Evolutionary conservation across 2,888 invertebrate species (phyloP), one percentile per base, ranked within the genome.

Genomic region (Tetragnatha montana): DNA sequence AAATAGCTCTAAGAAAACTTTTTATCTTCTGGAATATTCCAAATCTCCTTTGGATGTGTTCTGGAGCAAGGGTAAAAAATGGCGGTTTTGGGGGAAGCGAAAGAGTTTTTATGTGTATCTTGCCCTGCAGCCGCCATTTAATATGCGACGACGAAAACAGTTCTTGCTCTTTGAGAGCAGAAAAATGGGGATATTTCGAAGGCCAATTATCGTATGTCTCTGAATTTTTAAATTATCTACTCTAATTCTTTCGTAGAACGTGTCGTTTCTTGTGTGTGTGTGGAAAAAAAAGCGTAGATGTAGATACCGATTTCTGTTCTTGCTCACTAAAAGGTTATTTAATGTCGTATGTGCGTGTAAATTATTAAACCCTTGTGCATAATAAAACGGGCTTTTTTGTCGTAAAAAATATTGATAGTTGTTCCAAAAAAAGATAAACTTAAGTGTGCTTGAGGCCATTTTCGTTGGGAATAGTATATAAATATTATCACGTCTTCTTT

Each of bases 1-100:
- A 75, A 75, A 84, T 84, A 76, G 84, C 84, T 84, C 68, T 76
- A 84, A 84, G 75, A 76, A 76, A 76, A 69, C 76, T 76, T 84
- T 84, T 75, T 84, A 76, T 84, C 69, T 76, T 69, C 49, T 6
- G 12, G 69, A 76, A 76, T 84, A 84, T 84, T 84, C 75, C 70
- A 22, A 35, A 35, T 49, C 69, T 76, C n/a, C 74, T 35, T 35
- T 75, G 47, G 49, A 76, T 76, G 69, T 69, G 82, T 51, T 74
- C 74, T 22, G n/a, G 2, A 22, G 74, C n/a, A 35, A 50, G 71
- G 74, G 35, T 14, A 74, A 50, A 69, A 81, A 82, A 73, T 22
- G 17, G 76, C 50, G 78, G 22, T 78, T 51, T 60, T 50, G 74
- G 21, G 60, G n/a, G 12, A 14, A 47, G 49, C 49, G 17, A 60